phyloP scores from a whole-genome alignment of 2,113 vertebrate species.

The Potamarius usumacintae region DNA sequence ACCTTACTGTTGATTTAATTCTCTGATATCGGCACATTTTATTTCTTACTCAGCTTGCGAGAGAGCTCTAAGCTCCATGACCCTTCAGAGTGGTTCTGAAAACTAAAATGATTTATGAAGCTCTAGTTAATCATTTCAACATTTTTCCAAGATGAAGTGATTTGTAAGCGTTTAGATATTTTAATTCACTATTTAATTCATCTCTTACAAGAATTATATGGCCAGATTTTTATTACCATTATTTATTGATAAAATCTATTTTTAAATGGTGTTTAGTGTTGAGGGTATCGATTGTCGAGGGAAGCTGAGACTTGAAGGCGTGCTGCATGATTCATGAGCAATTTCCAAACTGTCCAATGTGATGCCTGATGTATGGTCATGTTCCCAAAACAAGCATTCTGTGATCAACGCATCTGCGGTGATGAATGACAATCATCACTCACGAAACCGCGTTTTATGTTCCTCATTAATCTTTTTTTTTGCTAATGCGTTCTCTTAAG shows the following conservation, averaged over 20 bases:
- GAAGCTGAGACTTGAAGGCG: background rate
- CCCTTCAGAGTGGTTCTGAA: background rate
- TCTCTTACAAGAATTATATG: background rate
- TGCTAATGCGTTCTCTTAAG: background rate
- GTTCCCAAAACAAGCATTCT: constrained; percentile 30
- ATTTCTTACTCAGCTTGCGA: background rate
- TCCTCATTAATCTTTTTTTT: constrained; percentile 35
- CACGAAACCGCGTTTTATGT: constrained; percentile 17
- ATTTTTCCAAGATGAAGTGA: background rate
- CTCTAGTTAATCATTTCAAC: background rate
- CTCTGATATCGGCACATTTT: background rate
- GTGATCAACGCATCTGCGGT: constrained; percentile 23
- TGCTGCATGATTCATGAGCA: constrained; percentile 27
- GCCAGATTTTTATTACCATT: background rate
- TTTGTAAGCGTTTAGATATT: background rate
- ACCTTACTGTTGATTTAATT: background rate
- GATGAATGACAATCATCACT: constrained; percentile 46
- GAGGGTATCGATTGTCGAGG: constrained; percentile 21
- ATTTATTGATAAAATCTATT: background rate
- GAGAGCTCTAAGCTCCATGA: background rate
- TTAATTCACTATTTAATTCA: background rate
- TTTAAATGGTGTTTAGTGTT: background rate
- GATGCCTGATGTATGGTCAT: constrained; percentile 36
- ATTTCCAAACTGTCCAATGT: constrained; percentile 41
- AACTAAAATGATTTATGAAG: background rate